A percentile compares a stretch with the other conserved stretches of the same genome.
Conservation (phyloP, 2,797 vertebrate species). For the Mormyrus hasselquistii region DNA sequence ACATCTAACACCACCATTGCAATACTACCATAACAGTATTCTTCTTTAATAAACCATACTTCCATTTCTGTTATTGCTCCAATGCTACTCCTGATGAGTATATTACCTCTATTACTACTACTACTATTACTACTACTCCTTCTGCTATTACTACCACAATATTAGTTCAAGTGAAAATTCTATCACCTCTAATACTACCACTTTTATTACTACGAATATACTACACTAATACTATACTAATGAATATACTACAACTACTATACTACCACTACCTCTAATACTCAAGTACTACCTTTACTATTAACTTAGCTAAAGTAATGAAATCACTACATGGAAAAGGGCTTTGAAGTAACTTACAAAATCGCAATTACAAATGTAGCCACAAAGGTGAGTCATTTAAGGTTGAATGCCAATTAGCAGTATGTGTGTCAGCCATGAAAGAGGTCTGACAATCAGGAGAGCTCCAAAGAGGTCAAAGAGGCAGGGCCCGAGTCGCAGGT, state of each 20-base stretch:
- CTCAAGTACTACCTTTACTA: not conserved
- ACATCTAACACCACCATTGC: not conserved
- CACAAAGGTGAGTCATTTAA: not conserved
- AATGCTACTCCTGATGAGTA: not conserved
- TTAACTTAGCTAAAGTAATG: not conserved
- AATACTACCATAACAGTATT: not conserved
- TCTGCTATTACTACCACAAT: not conserved
- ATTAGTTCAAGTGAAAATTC: not conserved
- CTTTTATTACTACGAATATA: not conserved
- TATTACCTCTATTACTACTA: not conserved
- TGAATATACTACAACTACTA: not conserved
- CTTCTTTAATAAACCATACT: not conserved
- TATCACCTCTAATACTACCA: not conserved
- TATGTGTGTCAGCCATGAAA: constrained; percentile 1
- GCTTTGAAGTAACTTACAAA: not conserved
- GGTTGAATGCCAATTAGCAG: not conserved
- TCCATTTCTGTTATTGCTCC: not conserved
- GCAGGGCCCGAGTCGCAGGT: not conserved
- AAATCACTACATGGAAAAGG: not conserved
- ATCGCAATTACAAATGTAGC: not conserved
- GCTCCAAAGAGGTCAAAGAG: not conserved
- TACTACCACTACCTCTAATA: not conserved
- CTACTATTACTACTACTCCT: not conserved
- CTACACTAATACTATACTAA: not conserved
- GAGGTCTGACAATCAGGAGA: not conserved